Evolutionary conservation across 2,888 invertebrate genomes (phyloP).

Genomic region (Cosmia trapezina): DNA sequence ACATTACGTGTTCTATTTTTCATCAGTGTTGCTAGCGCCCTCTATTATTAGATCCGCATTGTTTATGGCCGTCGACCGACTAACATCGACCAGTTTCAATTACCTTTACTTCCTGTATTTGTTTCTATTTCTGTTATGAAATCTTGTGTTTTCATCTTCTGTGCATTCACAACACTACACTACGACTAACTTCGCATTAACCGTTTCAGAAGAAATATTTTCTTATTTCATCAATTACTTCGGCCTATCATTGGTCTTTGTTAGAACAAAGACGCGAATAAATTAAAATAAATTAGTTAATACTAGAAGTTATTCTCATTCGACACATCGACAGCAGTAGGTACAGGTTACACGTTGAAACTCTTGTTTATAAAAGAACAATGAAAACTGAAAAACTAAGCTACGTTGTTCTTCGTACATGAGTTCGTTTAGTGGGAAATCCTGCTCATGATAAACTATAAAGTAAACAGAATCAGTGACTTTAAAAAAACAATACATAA

Average conservation of each 20-base stretch:
- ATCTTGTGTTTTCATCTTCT: slow-evolving; percentile 39
- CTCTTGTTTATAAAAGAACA: slow-evolving; percentile 1
- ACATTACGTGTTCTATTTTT: slow-evolving; percentile 87
- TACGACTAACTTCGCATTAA: not conserved
- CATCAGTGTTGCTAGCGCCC: slow-evolving; percentile 79
- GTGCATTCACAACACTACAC: slow-evolving; percentile 7
- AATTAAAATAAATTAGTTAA: not conserved
- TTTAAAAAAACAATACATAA: slow-evolving; percentile 15
- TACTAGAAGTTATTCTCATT: not conserved
- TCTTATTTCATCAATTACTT: not conserved
- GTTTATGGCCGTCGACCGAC: slow-evolving; percentile 84
- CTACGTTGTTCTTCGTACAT: not conserved
- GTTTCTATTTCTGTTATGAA: slow-evolving; percentile 63
- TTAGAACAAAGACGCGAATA: not conserved
- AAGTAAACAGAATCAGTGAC: slow-evolving; percentile 10
- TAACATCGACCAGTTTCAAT: slow-evolving; percentile 74
- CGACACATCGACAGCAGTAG: not conserved
- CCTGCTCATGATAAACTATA: not conserved
- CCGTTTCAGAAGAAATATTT: not conserved
- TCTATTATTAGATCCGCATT: slow-evolving; percentile 88
- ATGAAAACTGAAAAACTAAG: slow-evolving; percentile 9
- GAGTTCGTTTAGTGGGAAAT: slow-evolving; percentile 1
- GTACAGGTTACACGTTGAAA: not conserved
- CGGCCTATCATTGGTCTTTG: not conserved
- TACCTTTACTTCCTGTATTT: slow-evolving; percentile 78